phyloP scores from a whole-genome alignment of 2,888 invertebrate species.

The Plutella xylostella region DNA sequence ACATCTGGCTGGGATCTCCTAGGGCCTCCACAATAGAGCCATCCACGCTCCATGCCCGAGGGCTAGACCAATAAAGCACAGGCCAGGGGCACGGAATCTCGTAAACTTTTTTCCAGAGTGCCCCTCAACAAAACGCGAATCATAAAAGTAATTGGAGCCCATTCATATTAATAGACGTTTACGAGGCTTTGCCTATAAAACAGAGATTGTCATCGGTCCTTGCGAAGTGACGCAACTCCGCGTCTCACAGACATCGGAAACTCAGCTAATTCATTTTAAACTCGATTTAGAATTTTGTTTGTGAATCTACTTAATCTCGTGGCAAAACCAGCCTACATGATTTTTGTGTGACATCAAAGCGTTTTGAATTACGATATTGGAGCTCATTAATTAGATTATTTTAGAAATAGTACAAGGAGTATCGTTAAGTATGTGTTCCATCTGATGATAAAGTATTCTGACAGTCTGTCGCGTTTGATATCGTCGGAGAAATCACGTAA shows the following conservation, averaged over 20 bases:
- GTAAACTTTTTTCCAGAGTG: constrained; percentile 64
- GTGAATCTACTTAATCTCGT: too few species aligned
- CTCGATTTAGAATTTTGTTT: constrained; percentile 23
- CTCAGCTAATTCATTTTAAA: constrained; percentile 47
- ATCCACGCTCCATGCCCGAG: constrained; percentile 28
- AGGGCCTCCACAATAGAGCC: too few species aligned
- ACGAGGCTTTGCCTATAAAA: constrained; percentile 63
- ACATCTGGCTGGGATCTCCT: constrained; percentile 44
- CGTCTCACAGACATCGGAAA: too few species aligned
- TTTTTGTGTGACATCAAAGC: too few species aligned
- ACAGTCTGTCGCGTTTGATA: neutral
- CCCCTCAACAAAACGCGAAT: constrained; percentile 64
- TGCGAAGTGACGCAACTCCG: too few species aligned
- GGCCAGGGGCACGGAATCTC: constrained; percentile 51
- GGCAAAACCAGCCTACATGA: too few species aligned
- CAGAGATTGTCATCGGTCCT: constrained; percentile 64
- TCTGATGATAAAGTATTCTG: too few species aligned
- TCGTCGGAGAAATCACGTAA: neutral
- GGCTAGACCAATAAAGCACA: constrained; percentile 35
- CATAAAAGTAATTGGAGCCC: constrained; percentile 70
- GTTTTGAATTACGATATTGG: too few species aligned
- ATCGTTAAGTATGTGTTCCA: too few species aligned
- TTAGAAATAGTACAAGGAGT: too few species aligned
- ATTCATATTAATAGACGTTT: constrained; percentile 72
- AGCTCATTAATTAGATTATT: too few species aligned